Conservation (phyloP, 1,140 invertebrate genomes). For the Muscidifurax raptorellus region DNA sequence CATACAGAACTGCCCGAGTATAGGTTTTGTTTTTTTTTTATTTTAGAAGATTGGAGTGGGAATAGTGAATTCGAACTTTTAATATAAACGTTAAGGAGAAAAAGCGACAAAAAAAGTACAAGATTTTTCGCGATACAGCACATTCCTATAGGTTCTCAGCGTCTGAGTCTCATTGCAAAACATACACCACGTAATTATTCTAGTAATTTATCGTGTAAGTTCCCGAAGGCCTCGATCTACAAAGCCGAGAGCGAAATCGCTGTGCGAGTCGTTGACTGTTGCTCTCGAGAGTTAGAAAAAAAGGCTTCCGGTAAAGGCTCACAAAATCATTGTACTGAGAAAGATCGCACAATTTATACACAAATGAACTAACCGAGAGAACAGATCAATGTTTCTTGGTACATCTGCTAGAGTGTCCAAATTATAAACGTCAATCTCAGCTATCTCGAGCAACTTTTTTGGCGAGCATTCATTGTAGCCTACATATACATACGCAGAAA, state of each 20-base stretch:
- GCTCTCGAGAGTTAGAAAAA: background rate
- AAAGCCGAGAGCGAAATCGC: background rate
- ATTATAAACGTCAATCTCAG: background rate
- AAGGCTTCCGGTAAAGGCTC: too few relatives aligned
- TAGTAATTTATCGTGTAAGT: conserved; percentile 22
- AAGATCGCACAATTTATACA: conserved; percentile 27
- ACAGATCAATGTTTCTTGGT: background rate
- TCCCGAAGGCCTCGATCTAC: conserved; percentile 18
- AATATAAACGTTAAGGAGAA: conserved; percentile 17
- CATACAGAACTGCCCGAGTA: conserved; percentile 35
- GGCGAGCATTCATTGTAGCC: background rate
- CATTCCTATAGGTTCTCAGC: conserved; percentile 41
- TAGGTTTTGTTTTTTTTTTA: conserved; percentile 26
- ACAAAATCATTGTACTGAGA: conserved; percentile 2
- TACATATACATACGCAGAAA: background rate
- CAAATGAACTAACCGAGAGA: background rate
- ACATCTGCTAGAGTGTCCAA: background rate
- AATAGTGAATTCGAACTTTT: background rate
- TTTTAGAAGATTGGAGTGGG: conserved; percentile 3
- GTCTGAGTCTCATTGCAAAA: conserved; percentile 17
- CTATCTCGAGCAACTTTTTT: background rate
- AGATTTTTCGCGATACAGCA: conserved; percentile 29
- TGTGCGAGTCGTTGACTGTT: background rate
- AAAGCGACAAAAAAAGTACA: conserved; percentile 19
- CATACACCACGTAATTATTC: background rate